Evolutionary conservation across 1,140 invertebrate species (phyloP), one percentile per base, ranked within the genome.

Genomic region (Bombus waltoni): DNA sequence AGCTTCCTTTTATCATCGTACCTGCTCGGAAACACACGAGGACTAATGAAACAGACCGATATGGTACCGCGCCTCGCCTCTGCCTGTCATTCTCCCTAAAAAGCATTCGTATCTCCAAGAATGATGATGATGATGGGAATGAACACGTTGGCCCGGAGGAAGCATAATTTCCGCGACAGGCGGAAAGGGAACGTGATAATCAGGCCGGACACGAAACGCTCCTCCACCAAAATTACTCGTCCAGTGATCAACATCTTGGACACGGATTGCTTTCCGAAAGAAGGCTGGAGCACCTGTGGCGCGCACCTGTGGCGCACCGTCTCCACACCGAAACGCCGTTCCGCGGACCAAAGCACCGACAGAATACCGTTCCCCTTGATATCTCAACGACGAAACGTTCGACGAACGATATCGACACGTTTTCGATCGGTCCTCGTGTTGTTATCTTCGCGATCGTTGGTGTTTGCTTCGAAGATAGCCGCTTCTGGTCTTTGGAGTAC

Each of bases 301-400:
- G 83, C 68, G 76, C 83, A 84, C 83, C 83, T 84, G 83, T 84
- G 76, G 83, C 83, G 83, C 76, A 80, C 68, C 70, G 44, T 79
- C 40, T 70, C 71, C 40, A 79, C 83, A 22, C 32, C 53, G 47
- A 68, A 44, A 38, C 74, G 66, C 53, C 68, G 28, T 40, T 77
- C 47, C 40, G 65, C 65, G 66, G 47, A 57, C 35, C 32, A 42
- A 77, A 77, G 38, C 57, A 28, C 53, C 57, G 53, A 75, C 22
- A 28, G 38, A 13, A 42, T 15, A 38, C 6, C 40, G 70, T 72
- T 25, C 10, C 13, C 15, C 40, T 42, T 57, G n/a, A 42, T 81
- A 62, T 72, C 38, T n/a, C n/a, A 1, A 22, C 38, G n/a, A 28
- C 70, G 8, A 40, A 57, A 25, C 8, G 22, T n/a, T 70, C 32